Percentiles rank a stretch among this genome's conserved stretches.
phyloP scores from a whole-genome alignment of 2,888 invertebrate genomes.

The Leptothorax acervorum region DNA sequence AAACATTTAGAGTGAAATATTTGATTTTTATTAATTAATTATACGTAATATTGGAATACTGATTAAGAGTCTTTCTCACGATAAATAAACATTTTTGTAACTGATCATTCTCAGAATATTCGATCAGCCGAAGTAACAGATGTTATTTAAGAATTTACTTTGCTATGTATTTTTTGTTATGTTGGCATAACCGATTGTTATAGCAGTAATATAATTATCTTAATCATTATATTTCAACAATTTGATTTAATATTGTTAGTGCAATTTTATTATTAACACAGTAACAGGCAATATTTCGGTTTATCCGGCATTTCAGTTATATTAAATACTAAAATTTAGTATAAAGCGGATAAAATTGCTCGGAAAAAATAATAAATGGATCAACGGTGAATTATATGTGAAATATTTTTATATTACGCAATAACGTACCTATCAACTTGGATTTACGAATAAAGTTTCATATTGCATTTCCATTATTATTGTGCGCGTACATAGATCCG shows the following conservation, averaged over 20 bases:
- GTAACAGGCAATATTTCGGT: not conserved
- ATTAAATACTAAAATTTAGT: not conserved
- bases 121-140: not conserved
- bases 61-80: not conserved
- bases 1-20: not conserved
- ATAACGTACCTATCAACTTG: not conserved
- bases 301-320: not conserved
- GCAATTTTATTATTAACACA: not conserved
- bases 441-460: slow-evolving; percentile 22
- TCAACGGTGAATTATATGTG: not conserved
- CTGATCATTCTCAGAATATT: not conserved
- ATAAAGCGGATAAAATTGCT: not conserved
- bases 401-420: not conserved
- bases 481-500: too few species aligned
- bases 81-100: not conserved
- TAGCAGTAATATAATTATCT: not conserved
- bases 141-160: not conserved
- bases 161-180: not conserved
- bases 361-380: not conserved
- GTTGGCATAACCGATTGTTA: not conserved
- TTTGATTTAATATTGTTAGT: not conserved
- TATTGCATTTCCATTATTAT: not conserved
- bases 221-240: not conserved
- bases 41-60: not conserved
- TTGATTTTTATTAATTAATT: not conserved